Evolutionary conservation across 2,888 invertebrate genomes (phyloP).

Genomic region (Byasa hedistus): DNA sequence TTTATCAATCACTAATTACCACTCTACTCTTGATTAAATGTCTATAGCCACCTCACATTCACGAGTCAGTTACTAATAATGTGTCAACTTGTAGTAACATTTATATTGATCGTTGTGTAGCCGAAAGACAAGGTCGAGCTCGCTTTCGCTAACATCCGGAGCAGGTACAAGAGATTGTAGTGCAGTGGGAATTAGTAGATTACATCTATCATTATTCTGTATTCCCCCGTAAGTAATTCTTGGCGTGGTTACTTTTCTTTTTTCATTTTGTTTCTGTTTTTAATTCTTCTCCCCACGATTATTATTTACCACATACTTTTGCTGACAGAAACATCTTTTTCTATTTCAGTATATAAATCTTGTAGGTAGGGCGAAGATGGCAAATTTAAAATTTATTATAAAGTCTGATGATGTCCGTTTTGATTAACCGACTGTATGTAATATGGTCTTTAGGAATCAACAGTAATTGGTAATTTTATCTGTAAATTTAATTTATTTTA

Average conservation of each 20-base stretch:
- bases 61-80: not conserved
- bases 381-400: conserved; percentile 64
- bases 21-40: conserved; percentile 15
- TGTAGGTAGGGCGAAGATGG: conserved; percentile 72
- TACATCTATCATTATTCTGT: conserved; percentile 11
- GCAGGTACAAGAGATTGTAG: not conserved
- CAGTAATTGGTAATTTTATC: conserved; percentile 66
- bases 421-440: conserved; percentile 60
- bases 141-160: not conserved
- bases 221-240: conserved; percentile 13
- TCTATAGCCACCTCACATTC: not conserved
- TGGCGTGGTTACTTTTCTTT: conserved; percentile 3
- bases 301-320: conserved; percentile 54
- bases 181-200: conserved; percentile 26
- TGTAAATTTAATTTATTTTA: conserved; percentile 71
- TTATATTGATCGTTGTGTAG: not conserved
- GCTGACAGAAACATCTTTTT: conserved; percentile 63
- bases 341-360: conserved; percentile 68
- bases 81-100: not conserved
- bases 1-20: conserved; percentile 20
- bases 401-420: conserved; percentile 71
- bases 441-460: conserved; percentile 67
- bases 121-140: not conserved
- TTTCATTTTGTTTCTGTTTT: not conserved
- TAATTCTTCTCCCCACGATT: conserved; percentile 19